A percentile compares a stretch with the other conserved stretches of the same genome.
These are phyloP conservation scores for Lepidocyrtinus sp. DNA, from an alignment of 2,888 invertebrate genomes.

Conservation along the genomic window DNA sequence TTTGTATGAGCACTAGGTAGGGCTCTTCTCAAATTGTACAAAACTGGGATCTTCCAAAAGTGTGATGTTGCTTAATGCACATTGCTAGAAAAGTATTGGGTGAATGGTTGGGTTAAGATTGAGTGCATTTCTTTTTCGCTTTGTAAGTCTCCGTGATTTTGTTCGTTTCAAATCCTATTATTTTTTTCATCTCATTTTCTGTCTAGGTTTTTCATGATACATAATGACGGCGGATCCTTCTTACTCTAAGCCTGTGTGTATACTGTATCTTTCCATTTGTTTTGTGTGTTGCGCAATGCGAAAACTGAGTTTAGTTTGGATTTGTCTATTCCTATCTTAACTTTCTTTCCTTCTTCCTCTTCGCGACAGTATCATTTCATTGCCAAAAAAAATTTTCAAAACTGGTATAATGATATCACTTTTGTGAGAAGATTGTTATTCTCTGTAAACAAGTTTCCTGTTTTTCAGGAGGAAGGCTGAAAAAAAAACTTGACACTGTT, in stretches of 20 bases:
- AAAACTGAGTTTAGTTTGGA: slow-evolving; percentile 44
- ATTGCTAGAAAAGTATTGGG: background rate
- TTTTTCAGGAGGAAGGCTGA: slow-evolving; percentile 20
- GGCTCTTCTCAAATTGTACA: no score
- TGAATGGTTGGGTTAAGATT: slow-evolving; percentile 11
- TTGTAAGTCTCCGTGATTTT: slow-evolving; percentile 1
- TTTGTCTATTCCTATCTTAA: background rate
- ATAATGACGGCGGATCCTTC: slow-evolving; percentile 2
- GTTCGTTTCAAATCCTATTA: slow-evolving; percentile 36
- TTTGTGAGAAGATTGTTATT: slow-evolving; percentile 33
- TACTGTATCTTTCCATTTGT: slow-evolving; percentile 7
- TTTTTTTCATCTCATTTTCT: slow-evolving; percentile 17
- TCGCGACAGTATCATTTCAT: slow-evolving; percentile 46
- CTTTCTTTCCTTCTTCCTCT: slow-evolving; percentile 23
- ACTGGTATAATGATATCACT: slow-evolving; percentile 43
- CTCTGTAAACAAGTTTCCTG: slow-evolving; percentile 48
- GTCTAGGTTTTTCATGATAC: background rate
- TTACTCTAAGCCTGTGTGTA: no score
- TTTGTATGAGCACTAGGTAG: no score
- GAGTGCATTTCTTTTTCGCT: background rate
- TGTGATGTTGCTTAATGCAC: slow-evolving; percentile 4
- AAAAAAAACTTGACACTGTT: slow-evolving; percentile 56
- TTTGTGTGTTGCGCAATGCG: slow-evolving; percentile 58
- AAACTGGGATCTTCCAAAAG: no score
- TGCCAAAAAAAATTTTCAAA: slow-evolving; percentile 52